Evolutionary conservation across 1,140 invertebrate species (phyloP), one percentile per base, ranked within the genome.

Genomic region (Carcinoscorpius rotundicauda): DNA sequence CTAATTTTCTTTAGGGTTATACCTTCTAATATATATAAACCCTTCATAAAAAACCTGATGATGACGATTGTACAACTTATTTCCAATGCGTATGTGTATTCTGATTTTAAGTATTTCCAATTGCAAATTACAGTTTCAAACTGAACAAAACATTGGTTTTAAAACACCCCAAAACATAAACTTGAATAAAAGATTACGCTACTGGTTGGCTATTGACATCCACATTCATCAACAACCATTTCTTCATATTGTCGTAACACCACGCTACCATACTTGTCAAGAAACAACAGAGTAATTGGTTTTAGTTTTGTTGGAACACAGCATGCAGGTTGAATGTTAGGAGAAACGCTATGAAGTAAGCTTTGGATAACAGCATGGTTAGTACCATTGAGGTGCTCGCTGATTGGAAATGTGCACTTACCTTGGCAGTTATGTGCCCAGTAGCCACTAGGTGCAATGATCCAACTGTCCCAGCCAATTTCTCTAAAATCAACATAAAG

Each of bases 391-490:
- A 93, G 91, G 72, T 91, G 87, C 10, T 75, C 73, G 60, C 75
- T 76, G 4, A 95, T 76, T 1, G 93, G 92, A 72, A 95, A 95
- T 76, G 89, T 89, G 74, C 93, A 96, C 77, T 93, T 90, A 3
- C 93, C 93, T 71, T 86, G 86, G 78, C 93, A 96, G 75, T 91
- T 96, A 76, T 87, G 93, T 0, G 93, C 91, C n/a, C 87, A 85
- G 74, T 93, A 97, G 6, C 91, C 91, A 72, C 91, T 88, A 3
- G 92, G 92, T 5, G 91, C 91, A 63, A 95, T 93, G 62, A 95
- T 93, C 91, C 91, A 95, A 76, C 94, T 88, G 73, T 90, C 89
- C 96, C 96, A 99, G 49, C 93, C 94, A 9, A 99, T 93, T 70
- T 96, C 91, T 5, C 79, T 82, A 76, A 99, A 98, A 77, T 97